Evolutionary conservation across 2,113 vertebrate genomes (phyloP).

Genomic region (Octodon degus): DNA sequence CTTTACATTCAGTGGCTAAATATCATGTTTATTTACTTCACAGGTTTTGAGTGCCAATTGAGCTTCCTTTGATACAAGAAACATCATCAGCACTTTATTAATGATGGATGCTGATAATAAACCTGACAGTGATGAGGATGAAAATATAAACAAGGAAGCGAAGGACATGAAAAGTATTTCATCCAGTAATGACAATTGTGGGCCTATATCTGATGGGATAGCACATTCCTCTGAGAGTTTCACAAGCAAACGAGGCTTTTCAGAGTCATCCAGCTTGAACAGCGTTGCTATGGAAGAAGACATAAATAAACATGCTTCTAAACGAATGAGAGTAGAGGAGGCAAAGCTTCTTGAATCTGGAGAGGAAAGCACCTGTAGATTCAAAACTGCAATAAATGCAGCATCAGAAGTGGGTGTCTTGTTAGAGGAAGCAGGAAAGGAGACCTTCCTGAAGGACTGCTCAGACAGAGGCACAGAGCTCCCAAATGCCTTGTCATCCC

Average conservation of each 20-base stretch:
- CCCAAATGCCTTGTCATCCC: slow-evolving; percentile 77
- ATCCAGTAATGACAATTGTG: slow-evolving; percentile 20
- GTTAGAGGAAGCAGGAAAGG: background rate
- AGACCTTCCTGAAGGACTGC: background rate
- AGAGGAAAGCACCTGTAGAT: slow-evolving; percentile 47
- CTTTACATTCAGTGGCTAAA: slow-evolving; percentile 65
- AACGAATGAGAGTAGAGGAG: slow-evolving; percentile 82
- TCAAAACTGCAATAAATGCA: background rate
- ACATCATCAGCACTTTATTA: background rate
- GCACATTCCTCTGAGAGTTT: slow-evolving; percentile 73
- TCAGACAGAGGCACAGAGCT: slow-evolving; percentile 6
- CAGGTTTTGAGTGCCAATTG: slow-evolving; percentile 78
- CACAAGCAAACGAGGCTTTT: slow-evolving; percentile 75
- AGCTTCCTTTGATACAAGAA: slow-evolving; percentile 21
- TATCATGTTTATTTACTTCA: slow-evolving; percentile 59
- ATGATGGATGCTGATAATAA: slow-evolving; percentile 84
- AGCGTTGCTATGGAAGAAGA: slow-evolving; percentile 74
- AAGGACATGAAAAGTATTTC: slow-evolving; percentile 32
- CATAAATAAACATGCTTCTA: slow-evolving; percentile 73
- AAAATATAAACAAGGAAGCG: slow-evolving; percentile 44
- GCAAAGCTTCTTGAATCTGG: background rate
- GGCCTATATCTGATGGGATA: slow-evolving; percentile 57
- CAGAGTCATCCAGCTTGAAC: slow-evolving; percentile 53
- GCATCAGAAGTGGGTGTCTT: background rate
- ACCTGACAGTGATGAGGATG: slow-evolving; percentile 76